These are phyloP conservation scores for Okapia johnstoni DNA, from an alignment of 2,113 vertebrate species.

Conservation along the genomic window DNA sequence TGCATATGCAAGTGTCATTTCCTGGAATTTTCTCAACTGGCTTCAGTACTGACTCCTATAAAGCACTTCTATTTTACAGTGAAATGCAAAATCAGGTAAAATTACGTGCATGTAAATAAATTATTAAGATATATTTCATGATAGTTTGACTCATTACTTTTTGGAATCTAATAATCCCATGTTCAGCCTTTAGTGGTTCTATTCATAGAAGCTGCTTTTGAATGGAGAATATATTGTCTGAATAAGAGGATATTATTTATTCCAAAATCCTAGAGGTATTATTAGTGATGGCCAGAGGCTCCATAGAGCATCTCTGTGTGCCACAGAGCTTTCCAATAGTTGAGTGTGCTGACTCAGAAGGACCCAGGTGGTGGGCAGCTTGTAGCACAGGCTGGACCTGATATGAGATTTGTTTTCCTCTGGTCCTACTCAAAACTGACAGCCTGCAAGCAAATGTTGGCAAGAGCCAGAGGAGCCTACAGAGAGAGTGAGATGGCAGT, in stretches of 20 bases:
- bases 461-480: background rate
- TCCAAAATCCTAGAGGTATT: background rate
- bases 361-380: background rate
- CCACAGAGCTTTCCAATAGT: background rate
- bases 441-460: slow-evolving; percentile 39
- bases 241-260: background rate
- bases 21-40: background rate
- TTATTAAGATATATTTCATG: background rate
- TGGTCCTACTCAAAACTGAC: background rate
- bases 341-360: slow-evolving; percentile 11
- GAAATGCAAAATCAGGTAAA: background rate
- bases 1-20: background rate
- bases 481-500: background rate
- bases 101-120: background rate
- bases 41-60: background rate
- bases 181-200: background rate
- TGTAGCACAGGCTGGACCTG: background rate
- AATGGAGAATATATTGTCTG: background rate
- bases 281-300: background rate
- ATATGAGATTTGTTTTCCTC: background rate
- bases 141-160: background rate
- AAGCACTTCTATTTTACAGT: background rate
- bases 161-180: background rate
- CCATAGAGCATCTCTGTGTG: background rate
- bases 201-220: background rate